A percentile compares a stretch with the other conserved stretches of the same genome.
Evolutionary conservation across 1,140 invertebrate genomes (phyloP).

Genomic region (Tetragnatha versicolor): DNA sequence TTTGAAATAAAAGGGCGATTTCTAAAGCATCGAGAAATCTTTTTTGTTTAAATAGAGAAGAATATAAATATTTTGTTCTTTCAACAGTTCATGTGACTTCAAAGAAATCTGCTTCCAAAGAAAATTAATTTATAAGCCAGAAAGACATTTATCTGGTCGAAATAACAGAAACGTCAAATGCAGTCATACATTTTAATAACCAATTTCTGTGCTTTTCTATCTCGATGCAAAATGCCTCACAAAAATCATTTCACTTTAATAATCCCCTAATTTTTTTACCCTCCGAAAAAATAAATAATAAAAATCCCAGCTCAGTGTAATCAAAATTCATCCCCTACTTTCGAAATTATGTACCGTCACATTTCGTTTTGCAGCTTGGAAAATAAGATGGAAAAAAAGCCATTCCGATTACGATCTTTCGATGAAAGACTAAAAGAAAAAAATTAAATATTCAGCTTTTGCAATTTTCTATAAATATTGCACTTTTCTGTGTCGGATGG

Average conservation of each 20-base stretch:
- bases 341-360: neutral
- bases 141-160: neutral
- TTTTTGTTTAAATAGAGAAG: too few relatives aligned
- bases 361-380: neutral
- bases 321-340: slow-evolving; percentile 6
- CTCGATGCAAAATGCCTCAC: neutral
- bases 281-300: too few relatives aligned
- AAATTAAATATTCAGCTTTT: neutral
- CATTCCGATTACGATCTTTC: neutral
- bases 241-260: neutral
- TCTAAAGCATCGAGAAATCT: too few relatives aligned
- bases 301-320: neutral
- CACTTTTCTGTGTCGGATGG: neutral
- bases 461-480: neutral
- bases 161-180: slow-evolving; percentile 30
- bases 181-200: slow-evolving; percentile 27
- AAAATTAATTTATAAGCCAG: neutral
- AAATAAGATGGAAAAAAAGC: neutral
- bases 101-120: too few relatives aligned
- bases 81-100: too few relatives aligned
- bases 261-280: slow-evolving; percentile 3
- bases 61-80: too few relatives aligned
- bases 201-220: neutral
- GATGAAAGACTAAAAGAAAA: neutral
- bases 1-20: too few relatives aligned